These are phyloP conservation scores for Pseudomyrmex flavicornis DNA, from an alignment of 1,140 invertebrate genomes.

Conservation along the genomic window DNA sequence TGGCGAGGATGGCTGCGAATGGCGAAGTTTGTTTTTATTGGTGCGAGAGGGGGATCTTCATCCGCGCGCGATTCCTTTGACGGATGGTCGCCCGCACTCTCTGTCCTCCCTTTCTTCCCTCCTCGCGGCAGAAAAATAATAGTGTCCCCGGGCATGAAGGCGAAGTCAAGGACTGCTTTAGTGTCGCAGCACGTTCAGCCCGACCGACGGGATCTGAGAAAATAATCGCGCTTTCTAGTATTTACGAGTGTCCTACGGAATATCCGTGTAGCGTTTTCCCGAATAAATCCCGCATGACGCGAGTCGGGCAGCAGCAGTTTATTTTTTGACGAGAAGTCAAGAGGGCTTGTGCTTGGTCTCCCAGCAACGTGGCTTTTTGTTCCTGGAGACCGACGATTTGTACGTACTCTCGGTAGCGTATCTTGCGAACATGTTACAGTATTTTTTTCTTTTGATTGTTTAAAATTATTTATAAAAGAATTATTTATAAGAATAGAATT, in stretches of 20 bases:
- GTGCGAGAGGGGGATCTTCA: constrained; percentile 52
- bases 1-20: constrained; percentile 47
- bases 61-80: constrained; percentile 70
- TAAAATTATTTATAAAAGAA: neutral
- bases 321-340: constrained; percentile 69
- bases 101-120: neutral
- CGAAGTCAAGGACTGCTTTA: constrained; percentile 64
- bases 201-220: constrained; percentile 70
- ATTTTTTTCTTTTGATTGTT: neutral
- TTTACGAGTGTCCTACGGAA: constrained; percentile 73
- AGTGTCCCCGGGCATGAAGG: constrained; percentile 45
- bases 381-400: neutral
- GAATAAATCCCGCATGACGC: constrained; percentile 68
- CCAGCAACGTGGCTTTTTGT: constrained; percentile 24
- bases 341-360: constrained; percentile 39
- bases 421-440: neutral
- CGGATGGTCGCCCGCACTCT: constrained; percentile 58
- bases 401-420: neutral
- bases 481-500: neutral
- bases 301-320: constrained; percentile 58
- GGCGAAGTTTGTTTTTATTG: constrained; percentile 78
- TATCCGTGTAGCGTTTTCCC: constrained; percentile 65
- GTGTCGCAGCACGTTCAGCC: constrained; percentile 67
- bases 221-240: constrained; percentile 76
- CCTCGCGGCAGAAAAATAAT: constrained; percentile 73